Base-by-base conservation (phyloP, 1,140 invertebrate genomes). In the Gryon sp. region DNA sequence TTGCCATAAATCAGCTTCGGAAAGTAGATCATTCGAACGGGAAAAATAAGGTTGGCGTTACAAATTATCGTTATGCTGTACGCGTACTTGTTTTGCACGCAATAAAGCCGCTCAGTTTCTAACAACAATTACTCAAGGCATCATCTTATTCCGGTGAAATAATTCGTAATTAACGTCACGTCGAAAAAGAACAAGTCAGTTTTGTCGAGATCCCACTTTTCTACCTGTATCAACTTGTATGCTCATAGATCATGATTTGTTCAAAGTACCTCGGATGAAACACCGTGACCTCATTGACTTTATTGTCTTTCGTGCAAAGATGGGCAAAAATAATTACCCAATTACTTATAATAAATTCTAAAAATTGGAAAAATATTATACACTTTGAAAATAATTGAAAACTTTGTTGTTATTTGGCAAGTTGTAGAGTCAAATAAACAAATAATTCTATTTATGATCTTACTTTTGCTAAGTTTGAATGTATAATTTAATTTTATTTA, bases 141-240 rank as follows among this genome's bases (percentile, higher is more conserved):
- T 74, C 30, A 41, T 70, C 40, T 34, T 32, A 50, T 45, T 20
- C 5, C 38, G 12, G 16, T 14, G 22, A 72, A 74, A 79, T 81
- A 81, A 81, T 79, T 81, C 53, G 69, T 72, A 76, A 81, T 81
- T 81, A 79, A 70, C 62, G 60, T 57, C 48, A 55, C 20, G 19
- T 38, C 28, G 18, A 34, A 12, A 69, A 19, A 28, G 19, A 79
- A 57, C 20, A 14, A 57, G 59, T 19, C 20, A 62, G 59, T 57
- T 68, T 53, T 57, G n/a, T n/a, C n/a, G n/a, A n/a, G n/a, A n/a
- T n/a, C n/a, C n/a, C n/a, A n/a, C n/a, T n/a, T 28, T 28, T 7
- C 16, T 18, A 22, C 32, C 4, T 38, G 57, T 38, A 38, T 36
- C 55, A 20, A 40, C 46, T 18, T n/a, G 18, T 0, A 11, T 32